Evolutionary conservation across 1,140 invertebrate species (phyloP).

Genomic region (Augochlora pura): DNA sequence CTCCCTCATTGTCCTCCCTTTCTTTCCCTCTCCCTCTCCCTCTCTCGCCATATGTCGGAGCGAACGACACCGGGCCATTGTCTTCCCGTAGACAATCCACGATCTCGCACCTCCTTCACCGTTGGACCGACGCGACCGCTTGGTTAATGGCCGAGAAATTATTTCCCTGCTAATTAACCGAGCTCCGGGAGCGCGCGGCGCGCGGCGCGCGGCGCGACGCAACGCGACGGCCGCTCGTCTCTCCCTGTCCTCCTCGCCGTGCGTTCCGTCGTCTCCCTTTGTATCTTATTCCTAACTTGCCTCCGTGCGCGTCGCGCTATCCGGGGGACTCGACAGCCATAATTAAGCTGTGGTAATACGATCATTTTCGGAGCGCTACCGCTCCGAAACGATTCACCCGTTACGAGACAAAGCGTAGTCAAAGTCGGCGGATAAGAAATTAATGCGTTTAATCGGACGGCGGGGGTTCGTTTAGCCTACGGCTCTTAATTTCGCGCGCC

Average conservation of each 20-base stretch:
- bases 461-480: not conserved
- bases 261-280: not conserved
- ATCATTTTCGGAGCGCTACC: conserved; percentile 51
- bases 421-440: conserved; percentile 15
- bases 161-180: conserved; percentile 65
- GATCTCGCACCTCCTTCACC: conserved; percentile 51
- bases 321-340: not conserved
- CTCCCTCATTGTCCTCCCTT: conserved; percentile 24
- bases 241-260: not conserved
- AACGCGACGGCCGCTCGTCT: not conserved
- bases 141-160: conserved; percentile 65
- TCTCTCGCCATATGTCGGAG: conserved; percentile 29
- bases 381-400: conserved; percentile 38
- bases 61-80: conserved; percentile 52
- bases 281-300: not conserved
- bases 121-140: conserved; percentile 14
- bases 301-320: not conserved
- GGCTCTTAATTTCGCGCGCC: not conserved
- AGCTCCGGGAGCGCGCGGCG: conserved; percentile 14
- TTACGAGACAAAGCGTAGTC: not conserved
- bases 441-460: conserved; percentile 26
- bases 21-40: not conserved
- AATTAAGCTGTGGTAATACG: conserved; percentile 53
- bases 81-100: conserved; percentile 54
- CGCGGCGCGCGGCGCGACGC: too few species aligned